These are phyloP conservation scores for Calameuta filiformis DNA, from an alignment of 2,888 invertebrate genomes.

Conservation along the genomic window DNA sequence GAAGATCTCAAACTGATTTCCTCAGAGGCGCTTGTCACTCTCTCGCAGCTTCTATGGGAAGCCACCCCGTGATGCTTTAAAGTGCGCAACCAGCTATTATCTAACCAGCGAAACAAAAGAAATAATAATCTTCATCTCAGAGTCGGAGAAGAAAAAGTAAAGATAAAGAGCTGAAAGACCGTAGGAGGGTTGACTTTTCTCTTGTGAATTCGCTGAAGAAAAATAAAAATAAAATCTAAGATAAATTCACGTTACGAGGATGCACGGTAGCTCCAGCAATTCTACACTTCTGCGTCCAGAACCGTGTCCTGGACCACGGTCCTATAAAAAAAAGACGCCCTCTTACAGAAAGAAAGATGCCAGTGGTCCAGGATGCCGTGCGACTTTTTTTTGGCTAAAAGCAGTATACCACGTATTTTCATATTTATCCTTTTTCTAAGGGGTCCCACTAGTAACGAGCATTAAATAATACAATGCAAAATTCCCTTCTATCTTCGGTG, in stretches of 20 bases:
- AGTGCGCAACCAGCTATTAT: not conserved
- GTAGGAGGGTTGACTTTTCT: not conserved
- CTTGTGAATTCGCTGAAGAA: not conserved
- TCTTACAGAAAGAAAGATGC: not conserved
- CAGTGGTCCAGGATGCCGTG: not conserved
- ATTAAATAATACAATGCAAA: not conserved
- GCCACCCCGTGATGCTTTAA: not conserved
- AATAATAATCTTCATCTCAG: not conserved
- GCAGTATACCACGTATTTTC: not conserved
- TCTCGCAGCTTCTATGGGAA: not conserved
- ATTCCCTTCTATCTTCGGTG: not conserved
- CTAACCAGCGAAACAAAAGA: not conserved
- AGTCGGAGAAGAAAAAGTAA: not conserved
- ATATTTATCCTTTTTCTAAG: not conserved
- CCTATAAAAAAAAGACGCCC: not conserved
- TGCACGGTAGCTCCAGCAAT: not conserved
- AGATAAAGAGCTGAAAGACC: not conserved
- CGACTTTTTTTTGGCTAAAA: not conserved
- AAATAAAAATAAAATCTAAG: not conserved
- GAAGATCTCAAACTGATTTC: not conserved
- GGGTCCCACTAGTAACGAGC: not conserved
- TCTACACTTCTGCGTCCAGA: not conserved
- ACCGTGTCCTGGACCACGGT: too few relatives aligned
- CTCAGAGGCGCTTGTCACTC: not conserved
- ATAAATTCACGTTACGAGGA: not conserved